These are phyloP conservation scores for Platycercus adscitus DNA, from an alignment of 2,113 vertebrate species.

Conservation along the genomic window DNA sequence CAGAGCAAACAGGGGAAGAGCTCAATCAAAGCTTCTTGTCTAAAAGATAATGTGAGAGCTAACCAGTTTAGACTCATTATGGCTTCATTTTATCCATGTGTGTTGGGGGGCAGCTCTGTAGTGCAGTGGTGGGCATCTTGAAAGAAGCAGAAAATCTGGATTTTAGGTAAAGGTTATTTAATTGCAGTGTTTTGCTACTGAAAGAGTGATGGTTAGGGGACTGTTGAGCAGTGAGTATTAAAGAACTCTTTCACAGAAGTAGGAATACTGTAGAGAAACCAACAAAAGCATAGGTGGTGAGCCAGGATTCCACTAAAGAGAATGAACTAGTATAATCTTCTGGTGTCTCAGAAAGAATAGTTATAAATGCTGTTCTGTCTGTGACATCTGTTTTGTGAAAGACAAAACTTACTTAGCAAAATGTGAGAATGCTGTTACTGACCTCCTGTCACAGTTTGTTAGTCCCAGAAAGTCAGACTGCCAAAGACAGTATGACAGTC, in stretches of 20 bases:
- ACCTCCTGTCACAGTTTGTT: conserved; percentile 39
- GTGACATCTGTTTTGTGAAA: conserved; percentile 47
- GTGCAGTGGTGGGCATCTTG: not conserved
- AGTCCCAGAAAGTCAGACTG: conserved; percentile 22
- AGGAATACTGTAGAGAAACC: not conserved
- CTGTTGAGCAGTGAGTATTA: not conserved
- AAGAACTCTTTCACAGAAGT: not conserved
- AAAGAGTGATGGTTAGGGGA: not conserved
- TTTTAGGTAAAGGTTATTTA: not conserved
- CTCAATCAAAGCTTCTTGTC: not conserved
- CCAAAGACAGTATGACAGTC: not conserved
- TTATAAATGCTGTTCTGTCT: conserved; percentile 22
- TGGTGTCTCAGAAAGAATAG: not conserved
- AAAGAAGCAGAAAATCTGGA: not conserved
- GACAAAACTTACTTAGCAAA: conserved; percentile 55
- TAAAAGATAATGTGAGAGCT: not conserved
- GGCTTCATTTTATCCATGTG: not conserved
- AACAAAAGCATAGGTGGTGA: not conserved
- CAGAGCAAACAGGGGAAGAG: not conserved
- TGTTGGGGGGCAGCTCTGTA: not conserved
- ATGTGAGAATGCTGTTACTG: conserved; percentile 32
- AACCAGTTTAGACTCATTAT: not conserved
- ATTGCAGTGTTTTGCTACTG: not conserved
- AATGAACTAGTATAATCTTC: not conserved
- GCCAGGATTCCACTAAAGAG: not conserved